A percentile compares a stretch with the other conserved stretches of the same genome.
These are phyloP conservation scores for Sweltsa coloradensis DNA, from an alignment of 1,140 invertebrate genomes.

Conservation along the genomic window DNA sequence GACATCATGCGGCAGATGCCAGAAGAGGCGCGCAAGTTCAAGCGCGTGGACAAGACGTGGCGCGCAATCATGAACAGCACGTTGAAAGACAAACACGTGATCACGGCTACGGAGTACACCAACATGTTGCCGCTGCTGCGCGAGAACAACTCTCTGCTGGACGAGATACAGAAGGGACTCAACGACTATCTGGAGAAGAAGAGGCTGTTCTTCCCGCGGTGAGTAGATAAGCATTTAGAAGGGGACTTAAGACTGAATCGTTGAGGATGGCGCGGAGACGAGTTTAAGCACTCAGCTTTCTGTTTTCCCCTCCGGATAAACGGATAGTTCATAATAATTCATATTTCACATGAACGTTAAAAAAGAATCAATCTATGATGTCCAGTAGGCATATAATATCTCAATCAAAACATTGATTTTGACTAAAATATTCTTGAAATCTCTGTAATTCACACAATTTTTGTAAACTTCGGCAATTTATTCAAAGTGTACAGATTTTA, in stretches of 20 bases:
- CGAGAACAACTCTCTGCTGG: conserved; percentile 55
- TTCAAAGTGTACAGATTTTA: too few relatives aligned
- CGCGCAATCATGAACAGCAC: conserved; percentile 71
- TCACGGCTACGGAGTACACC: conserved; percentile 68
- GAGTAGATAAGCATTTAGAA: conserved; percentile 9
- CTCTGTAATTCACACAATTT: too few relatives aligned
- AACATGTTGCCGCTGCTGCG: conserved; percentile 60
- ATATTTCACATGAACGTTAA: too few relatives aligned
- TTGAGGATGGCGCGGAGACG: too few relatives aligned
- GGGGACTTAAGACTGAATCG: conserved; percentile 1
- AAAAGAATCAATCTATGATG: too few relatives aligned
- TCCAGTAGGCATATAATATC: too few relatives aligned
- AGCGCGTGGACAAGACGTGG: conserved; percentile 65
- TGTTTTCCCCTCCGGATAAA: too few relatives aligned
- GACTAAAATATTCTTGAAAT: too few relatives aligned
- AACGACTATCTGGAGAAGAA: conserved; percentile 97
- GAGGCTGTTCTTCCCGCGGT: conserved; percentile 82
- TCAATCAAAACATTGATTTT: too few relatives aligned
- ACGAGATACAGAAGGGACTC: conserved; percentile 87
- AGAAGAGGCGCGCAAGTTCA: conserved; percentile 78
- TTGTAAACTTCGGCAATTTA: too few relatives aligned
- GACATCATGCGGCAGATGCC: conserved; percentile 99
- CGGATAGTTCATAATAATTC: too few relatives aligned
- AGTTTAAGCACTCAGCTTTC: too few relatives aligned
- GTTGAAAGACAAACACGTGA: conserved; percentile 52